Evolutionary conservation across 2,113 vertebrate species (phyloP), one percentile per base, ranked within the genome.

Genomic region (Cyphomyrus discorhynchus): DNA sequence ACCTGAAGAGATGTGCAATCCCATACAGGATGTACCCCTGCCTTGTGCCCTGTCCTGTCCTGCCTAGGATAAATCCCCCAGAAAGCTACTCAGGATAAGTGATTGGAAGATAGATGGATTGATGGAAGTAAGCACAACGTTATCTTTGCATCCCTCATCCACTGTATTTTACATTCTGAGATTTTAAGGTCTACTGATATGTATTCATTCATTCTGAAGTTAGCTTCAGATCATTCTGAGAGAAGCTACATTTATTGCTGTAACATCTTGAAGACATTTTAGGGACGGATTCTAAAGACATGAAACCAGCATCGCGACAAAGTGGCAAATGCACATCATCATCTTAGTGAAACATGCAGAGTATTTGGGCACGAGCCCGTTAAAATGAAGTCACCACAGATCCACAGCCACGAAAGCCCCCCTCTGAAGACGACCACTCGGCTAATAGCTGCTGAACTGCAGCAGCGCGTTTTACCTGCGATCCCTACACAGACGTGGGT

Each of bases 401-500:
- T 31, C 62, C 46, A 39, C 24, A 31, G 9, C 77, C 90, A 90
- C 74, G 58, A 88, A 83, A 42, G 31, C 35, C 77, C 89, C 77
- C 56, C 89, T 87, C 88, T 83, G 74, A 27, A 80, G 87, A 47
- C 5, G 74, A 90, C 50, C 80, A 91, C 53, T 89, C 53, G 27
- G 89, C 85, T 62, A 82, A 84, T 8, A 88, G 58, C 9, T 50
- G 52, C 77, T 56, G n/a, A 53, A 88, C 90, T 85, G 62, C 89
- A 87, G 90, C 89, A 91, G 90, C 74, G n/a, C 56, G 87, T 90
- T 90, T 89, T 90, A 92, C 89, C 90, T 91, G 58, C 92, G 92
- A 92, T 92, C 91, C 89, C 89, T 17, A 53, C 88, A 88, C 88
- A 90, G 90, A 86, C 90, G 89, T 83, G 89, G 84, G 31, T 8